These are phyloP conservation scores for Eulemur rufifrons DNA, from an alignment of 2,113 vertebrate species.

Conservation along the genomic window DNA sequence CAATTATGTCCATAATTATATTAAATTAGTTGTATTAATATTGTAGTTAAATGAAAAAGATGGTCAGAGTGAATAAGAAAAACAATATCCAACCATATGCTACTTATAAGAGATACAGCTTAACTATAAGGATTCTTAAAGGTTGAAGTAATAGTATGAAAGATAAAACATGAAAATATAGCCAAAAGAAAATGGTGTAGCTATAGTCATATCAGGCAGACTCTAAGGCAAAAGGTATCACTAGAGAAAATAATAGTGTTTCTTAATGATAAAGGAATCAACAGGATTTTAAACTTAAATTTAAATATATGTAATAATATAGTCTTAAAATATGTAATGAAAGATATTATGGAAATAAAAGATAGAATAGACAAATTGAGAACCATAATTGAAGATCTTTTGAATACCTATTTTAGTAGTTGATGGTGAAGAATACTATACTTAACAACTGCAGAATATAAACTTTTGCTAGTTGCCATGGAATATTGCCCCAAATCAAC, in stretches of 20 bases:
- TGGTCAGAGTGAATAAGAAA: not conserved
- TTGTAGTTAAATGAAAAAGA: slow-evolving; percentile 8
- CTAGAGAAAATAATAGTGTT: not conserved
- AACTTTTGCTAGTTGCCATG: not conserved
- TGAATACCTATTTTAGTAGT: not conserved
- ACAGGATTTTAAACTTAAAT: not conserved
- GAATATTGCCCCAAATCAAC: not conserved
- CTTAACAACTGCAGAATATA: not conserved
- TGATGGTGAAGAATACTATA: not conserved
- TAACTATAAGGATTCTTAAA: not conserved
- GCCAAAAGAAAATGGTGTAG: not conserved
- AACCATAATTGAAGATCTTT: not conserved
- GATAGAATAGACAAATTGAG: not conserved
- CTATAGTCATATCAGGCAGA: not conserved
- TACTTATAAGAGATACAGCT: not conserved
- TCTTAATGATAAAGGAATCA: not conserved
- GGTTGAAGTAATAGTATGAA: not conserved
- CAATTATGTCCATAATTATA: not conserved
- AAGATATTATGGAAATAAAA: not conserved
- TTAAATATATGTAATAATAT: not conserved
- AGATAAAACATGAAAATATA: not conserved
- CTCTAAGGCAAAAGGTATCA: not conserved
- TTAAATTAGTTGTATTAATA: not conserved
- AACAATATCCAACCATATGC: not conserved
- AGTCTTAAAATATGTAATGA: not conserved